Percentiles rank a stretch among this genome's conserved stretches.
These are phyloP conservation scores for Phyllotis vaccarum DNA, from an alignment of 2,797 vertebrate species.

Conservation along the genomic window DNA sequence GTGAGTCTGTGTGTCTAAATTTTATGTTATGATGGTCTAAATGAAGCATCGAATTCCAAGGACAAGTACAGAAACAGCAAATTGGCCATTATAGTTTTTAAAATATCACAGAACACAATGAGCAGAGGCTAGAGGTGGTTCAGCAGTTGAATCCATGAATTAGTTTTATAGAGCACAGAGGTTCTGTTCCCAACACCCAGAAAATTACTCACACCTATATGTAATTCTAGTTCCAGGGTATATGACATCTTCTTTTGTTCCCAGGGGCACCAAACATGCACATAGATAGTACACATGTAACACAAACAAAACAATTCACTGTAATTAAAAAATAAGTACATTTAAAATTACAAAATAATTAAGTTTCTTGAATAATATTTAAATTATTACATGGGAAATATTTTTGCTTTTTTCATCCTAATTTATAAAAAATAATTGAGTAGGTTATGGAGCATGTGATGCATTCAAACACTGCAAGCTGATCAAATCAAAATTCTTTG, in stretches of 20 bases:
- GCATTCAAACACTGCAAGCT: not conserved
- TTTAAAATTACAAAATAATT: not conserved
- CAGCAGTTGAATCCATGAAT: not conserved
- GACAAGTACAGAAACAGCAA: not conserved
- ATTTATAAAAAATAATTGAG: not conserved
- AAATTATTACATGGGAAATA: not conserved
- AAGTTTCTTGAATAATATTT: not conserved
- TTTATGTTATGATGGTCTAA: not conserved
- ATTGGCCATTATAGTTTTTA: not conserved
- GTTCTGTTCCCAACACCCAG: not conserved
- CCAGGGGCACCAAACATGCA: not conserved
- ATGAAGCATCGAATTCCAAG: not conserved
- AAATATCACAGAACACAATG: not conserved
- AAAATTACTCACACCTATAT: not conserved
- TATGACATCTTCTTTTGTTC: not conserved
- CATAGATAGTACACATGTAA: not conserved
- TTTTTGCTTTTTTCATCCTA: not conserved
- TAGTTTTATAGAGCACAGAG: not conserved
- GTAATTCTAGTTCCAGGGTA: not conserved
- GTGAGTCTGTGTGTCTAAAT: not conserved
- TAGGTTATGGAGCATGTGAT: not conserved
- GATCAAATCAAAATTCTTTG: not conserved
- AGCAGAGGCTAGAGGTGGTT: not conserved
- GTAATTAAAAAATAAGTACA: not conserved
- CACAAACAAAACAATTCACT: not conserved